Base-by-base conservation (phyloP, 2,797 vertebrate species). In the Lophius americanus region DNA sequence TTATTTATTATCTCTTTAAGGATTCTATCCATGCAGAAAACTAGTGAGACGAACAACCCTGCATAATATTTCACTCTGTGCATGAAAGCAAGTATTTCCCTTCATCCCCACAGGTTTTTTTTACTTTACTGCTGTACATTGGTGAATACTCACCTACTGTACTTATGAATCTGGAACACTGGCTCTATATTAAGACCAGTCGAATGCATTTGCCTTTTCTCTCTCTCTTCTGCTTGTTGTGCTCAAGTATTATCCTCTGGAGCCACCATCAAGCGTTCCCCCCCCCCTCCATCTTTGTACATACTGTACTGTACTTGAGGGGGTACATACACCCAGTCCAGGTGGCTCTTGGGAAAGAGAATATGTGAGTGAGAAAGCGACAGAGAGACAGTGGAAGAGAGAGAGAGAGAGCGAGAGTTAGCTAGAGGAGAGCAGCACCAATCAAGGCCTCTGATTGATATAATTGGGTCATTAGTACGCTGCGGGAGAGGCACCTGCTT, bases 391-490 rank as follows among this genome's bases (percentile, higher is more conserved):
- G 48, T 47, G 50, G 44, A 64, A 56, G 70, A 70, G 67, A 64
- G 66, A 71, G 80, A 75, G 71, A 76, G 78, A 88, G 68, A 74
- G 71, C 23, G 23, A 23, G 23, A 23, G 23, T 23, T 23, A 23
- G 23, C 23, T 23, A 86, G 81, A 88, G 84, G 73, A 86, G 80
- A 79, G 80, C 68, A 87, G 91, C 86, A 90, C 90, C 88, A 93
- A 93, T 93, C 91, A 93, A 91, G 92, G 83, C 86, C 78, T 89
- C 91, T 93, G 92, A 93, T 93, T 93, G 90, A 91, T 93, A 93
- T 93, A 93, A 93, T 93, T 93, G 92, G 90, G 92, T 92, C 91
- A 91, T 93, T 93, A 93, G 88, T 85, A 85, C 91, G 83, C 92
- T 69, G 88, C 85, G 90, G 92, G 92, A 92, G 89, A 89, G 85